Base-by-base conservation (phyloP, 2,113 vertebrate genomes). In the Nothobranchius kuhntae region DNA sequence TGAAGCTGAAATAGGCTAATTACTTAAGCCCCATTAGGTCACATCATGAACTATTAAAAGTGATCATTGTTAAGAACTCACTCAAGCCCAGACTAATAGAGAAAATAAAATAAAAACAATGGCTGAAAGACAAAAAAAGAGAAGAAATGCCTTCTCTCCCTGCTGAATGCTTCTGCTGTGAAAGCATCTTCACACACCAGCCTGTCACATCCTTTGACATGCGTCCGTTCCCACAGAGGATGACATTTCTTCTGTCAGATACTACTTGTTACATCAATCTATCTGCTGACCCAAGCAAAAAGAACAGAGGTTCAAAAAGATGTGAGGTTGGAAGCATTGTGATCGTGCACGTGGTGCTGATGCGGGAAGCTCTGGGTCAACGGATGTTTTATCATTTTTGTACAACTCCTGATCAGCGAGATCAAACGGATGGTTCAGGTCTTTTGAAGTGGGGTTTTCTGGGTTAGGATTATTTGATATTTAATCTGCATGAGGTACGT, bases 1-100 rank as follows among this genome's bases (percentile, higher is more conserved):
- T 53, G 82, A 72, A 75, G 65, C 53, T 64, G 64, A 83, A 85
- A 77, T 40, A 81, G 61, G 61, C 68, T 59, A 83, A 88, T 87
- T 82, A 79, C 77, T 75, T 70, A 65, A 72, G 82, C 64, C 59
- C 55, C 77, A 80, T 85, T 84, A 80, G 60, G 66, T 61, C 35
- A 64, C 75, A 77, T 78, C 68, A 68, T 48, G 24, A 76, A 64
- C 75, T 54, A 77, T 77, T 79, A 81, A 45, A 78, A 78, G 52
- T 77, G 75, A 75, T 86, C 82, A 73, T 77, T 80, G 72, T 45
- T 54, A 56, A 66, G 48, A 13, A 47, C 60, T 78, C 44, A 53
- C 53, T 69, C 53, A 54, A 62, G 60, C 58, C 46, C 35, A 56
- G 42, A 60, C 26, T 59, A 50, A 40, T 35, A 17, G 26, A 63